phyloP scores from a whole-genome alignment of 30 jellyfish, hydroid and myxozoan genomes.

The Clytia hemisphaerica region DNA sequence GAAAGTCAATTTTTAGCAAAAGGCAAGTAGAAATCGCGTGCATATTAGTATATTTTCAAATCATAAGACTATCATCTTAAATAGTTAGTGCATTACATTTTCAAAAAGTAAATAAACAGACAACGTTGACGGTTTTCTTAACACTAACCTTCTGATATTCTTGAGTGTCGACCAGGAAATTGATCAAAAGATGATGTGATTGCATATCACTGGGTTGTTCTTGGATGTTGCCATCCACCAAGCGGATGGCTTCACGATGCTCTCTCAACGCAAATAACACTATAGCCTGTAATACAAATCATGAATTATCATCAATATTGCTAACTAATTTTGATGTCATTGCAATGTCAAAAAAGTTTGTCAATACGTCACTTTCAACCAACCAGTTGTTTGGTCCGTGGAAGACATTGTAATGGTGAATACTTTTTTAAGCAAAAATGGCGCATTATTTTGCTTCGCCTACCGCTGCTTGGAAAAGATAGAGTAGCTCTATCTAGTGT shows the following conservation, averaged over 20 bases:
- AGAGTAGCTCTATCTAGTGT: no score
- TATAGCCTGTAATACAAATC: conserved; percentile 32
- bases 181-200: conserved; percentile 16
- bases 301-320: background rate
- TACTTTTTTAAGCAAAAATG: no score
- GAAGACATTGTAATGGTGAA: no score
- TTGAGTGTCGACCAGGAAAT: conserved; percentile 4
- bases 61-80: no score
- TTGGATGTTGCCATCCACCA: conserved; percentile 14
- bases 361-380: no score
- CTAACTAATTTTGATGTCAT: background rate
- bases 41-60: no score
- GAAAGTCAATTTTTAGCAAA: no score
- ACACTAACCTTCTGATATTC: conserved; percentile 4
- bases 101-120: background rate
- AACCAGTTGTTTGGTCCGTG: no score
- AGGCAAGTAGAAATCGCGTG: no score
- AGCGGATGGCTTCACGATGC: conserved; percentile 39
- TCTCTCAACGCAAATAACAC: conserved; percentile 55
- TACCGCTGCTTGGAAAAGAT: no score
- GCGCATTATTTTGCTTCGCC: no score
- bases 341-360: background rate
- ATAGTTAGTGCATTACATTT: background rate
- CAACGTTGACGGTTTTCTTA: no score
- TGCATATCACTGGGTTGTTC: background rate